Conservation (phyloP, 1,140 invertebrate genomes). For the Philopotamus ludificatus region DNA sequence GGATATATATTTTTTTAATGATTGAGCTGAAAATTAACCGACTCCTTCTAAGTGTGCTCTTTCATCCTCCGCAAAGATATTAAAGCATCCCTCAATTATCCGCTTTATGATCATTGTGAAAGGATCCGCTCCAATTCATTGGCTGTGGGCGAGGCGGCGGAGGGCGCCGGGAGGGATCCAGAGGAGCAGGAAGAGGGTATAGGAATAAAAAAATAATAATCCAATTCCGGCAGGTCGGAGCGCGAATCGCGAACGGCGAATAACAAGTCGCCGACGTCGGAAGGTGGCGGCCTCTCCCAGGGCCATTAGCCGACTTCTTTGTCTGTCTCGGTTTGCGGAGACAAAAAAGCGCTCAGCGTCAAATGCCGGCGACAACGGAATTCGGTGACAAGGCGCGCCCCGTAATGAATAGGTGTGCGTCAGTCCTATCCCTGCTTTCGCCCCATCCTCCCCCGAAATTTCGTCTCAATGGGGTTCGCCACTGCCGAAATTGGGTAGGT, state of each 20-base stretch:
- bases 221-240: background rate
- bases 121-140: background rate
- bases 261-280: background rate
- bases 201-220: background rate
- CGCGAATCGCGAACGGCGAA: background rate
- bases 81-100: background rate
- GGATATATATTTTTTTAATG: too few relatives aligned
- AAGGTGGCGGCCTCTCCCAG: background rate
- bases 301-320: background rate
- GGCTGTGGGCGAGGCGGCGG: too few relatives aligned
- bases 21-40: too few relatives aligned
- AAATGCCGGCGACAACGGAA: background rate
- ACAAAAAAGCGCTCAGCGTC: background rate
- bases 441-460: too few relatives aligned
- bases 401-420: conserved; percentile 10
- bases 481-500: too few relatives aligned
- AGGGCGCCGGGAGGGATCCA: too few relatives aligned
- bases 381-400: background rate
- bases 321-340: background rate
- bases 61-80: background rate
- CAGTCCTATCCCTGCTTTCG: too few relatives aligned
- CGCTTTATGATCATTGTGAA: background rate
- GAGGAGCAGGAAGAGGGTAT: too few relatives aligned
- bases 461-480: too few relatives aligned
- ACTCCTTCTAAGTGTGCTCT: too few relatives aligned